Conservation (phyloP, 2,888 invertebrate genomes). For the Erebia palarica region DNA sequence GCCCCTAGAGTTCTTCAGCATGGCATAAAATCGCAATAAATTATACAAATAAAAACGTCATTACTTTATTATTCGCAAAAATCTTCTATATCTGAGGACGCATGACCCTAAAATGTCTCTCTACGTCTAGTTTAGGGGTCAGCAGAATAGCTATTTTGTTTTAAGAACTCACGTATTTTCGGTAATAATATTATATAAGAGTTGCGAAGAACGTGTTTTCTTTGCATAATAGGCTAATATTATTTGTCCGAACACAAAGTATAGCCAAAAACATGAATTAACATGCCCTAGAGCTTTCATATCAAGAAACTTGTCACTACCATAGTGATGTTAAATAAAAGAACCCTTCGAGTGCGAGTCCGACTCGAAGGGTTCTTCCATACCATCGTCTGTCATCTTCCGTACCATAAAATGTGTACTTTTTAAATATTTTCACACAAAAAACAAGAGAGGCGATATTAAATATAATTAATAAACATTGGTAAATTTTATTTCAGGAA, state of each 20-base stretch:
- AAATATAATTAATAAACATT: too few relatives aligned
- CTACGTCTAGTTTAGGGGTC: background rate
- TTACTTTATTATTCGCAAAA: background rate
- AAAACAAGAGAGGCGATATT: too few relatives aligned
- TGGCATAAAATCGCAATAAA: background rate
- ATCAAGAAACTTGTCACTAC: background rate
- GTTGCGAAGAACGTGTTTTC: background rate
- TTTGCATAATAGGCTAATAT: background rate
- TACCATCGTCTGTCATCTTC: too few relatives aligned
- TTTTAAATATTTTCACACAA: too few relatives aligned
- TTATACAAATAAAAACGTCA: background rate
- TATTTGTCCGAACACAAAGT: background rate
- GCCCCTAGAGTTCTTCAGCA: background rate
- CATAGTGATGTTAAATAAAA: too few relatives aligned
- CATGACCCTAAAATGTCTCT: background rate
- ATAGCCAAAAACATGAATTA: background rate
- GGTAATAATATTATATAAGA: background rate
- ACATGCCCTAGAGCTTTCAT: too few relatives aligned
- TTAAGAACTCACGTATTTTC: background rate
- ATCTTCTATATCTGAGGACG: background rate
- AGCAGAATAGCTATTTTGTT: background rate
- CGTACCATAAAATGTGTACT: too few relatives aligned
- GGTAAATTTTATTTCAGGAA: too few relatives aligned
- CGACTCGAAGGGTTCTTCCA: too few relatives aligned
- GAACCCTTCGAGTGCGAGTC: too few relatives aligned